phyloP scores from a whole-genome alignment of 2,888 invertebrate species.

The Drosophila kanekoi region DNA sequence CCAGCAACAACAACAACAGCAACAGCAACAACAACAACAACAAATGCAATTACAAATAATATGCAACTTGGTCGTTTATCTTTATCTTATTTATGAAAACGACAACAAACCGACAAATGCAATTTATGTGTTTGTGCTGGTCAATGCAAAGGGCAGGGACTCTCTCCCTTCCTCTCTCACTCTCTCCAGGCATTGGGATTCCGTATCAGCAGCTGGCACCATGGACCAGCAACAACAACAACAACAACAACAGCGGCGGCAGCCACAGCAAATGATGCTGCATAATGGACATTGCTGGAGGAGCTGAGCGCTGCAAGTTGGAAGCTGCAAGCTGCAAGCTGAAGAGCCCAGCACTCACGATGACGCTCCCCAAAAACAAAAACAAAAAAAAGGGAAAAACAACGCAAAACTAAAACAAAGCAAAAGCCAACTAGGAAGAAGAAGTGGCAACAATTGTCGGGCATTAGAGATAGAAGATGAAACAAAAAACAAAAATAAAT shows the following conservation, averaged over 20 bases:
- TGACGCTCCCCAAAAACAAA: slow-evolving; percentile 69
- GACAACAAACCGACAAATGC: slow-evolving; percentile 84
- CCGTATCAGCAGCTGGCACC: slow-evolving; percentile 59
- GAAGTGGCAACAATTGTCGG: slow-evolving; percentile 79
- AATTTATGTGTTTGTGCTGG: slow-evolving; percentile 82
- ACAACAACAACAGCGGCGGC: slow-evolving; percentile 27
- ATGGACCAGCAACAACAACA: slow-evolving; percentile 30
- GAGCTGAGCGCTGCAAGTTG: slow-evolving; percentile 32
- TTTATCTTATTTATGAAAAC: slow-evolving; percentile 83
- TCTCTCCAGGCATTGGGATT: slow-evolving; percentile 40
- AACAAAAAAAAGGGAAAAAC: slow-evolving; percentile 28
- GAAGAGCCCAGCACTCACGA: slow-evolving; percentile 59
- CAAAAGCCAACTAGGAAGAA: slow-evolving; percentile 71
- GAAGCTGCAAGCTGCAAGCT: slow-evolving; percentile 50
- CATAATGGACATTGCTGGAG: slow-evolving; percentile 68
- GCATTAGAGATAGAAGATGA: slow-evolving; percentile 76
- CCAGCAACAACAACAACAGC: slow-evolving; percentile 36
- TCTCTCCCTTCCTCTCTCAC: slow-evolving; percentile 7
- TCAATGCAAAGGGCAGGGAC: slow-evolving; percentile 70
- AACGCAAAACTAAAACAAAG: slow-evolving; percentile 41
- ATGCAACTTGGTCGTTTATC: slow-evolving; percentile 84
- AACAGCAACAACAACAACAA: slow-evolving; percentile 55
- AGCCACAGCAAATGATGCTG: slow-evolving; percentile 74
- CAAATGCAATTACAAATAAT: slow-evolving; percentile 84
- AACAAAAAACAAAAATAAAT: slow-evolving; percentile 40